Base-by-base conservation (phyloP, 2,113 vertebrate species). In the Cettia cetti region DNA sequence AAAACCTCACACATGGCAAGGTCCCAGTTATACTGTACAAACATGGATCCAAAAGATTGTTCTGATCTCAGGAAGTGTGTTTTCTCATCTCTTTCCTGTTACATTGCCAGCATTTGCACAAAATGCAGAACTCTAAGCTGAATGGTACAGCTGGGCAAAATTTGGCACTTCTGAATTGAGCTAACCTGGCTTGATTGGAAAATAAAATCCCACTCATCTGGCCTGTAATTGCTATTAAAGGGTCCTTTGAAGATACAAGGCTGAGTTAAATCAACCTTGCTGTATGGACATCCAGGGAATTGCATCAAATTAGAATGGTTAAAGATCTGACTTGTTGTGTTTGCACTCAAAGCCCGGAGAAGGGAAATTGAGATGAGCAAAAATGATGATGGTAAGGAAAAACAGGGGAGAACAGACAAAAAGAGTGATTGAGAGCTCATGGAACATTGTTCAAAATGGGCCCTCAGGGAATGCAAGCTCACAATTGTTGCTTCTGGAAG, bases 71-170 rank as follows among this genome's bases (percentile, higher is more conserved):
- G 45, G 54, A 91, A 61, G 21, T 10, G 2, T 72, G 21, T 61
- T 85, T 76, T 80, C 81, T 77, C 16, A 50, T 85, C 71, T 76
- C 49, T 85, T 70, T 72, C 74, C 50, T 86, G 20, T 50, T 76
- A 24, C 4, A 4, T 80, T 81, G n/a, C 63, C 81, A 95, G 45
- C 57, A 60, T 69, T 82, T 71, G 50, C 26, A 24, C n/a, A 57
- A 78, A 81, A 65, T 42, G 37, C 37, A 72, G 65, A 94, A 63
- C 20, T 37, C 40, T 27, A 30, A 75, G 56, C 60, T 68, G 65
- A 92, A 91, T 45, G 72, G 40, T n/a, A 83, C 88, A 93, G 56
- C 85, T 86, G 79, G 72, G 64, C 47, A 95, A 85, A 88, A 93
- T 61, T 17, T 88, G 78, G 79, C 35, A 4, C 27, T 76, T 72